Base-by-base conservation (phyloP, 92 coral and sea anemone genomes). In the Porites evermanni region DNA sequence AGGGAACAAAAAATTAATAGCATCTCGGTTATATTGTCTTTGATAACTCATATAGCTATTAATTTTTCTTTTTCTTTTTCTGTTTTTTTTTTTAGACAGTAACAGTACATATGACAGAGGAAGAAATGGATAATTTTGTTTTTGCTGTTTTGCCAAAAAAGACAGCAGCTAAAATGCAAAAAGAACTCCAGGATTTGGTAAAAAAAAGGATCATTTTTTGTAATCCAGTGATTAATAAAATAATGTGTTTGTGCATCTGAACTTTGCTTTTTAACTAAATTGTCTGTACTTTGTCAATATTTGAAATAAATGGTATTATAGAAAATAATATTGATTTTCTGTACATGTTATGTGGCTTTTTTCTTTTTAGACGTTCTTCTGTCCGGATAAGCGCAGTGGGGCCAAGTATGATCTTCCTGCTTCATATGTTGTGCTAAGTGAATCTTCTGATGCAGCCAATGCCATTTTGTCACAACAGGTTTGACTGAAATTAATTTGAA, bases 101-200 rank as follows among this genome's bases (percentile, higher is more conserved):
- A 12, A 97, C 99, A 70, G 97, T 97, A 38, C 98, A 95, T 58
- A 97, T 97, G 99, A 95, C 94, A 61, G 99, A 97, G 20, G 99
- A 97, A 53, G 99, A 97, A 80, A 97, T 97, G 99, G 99, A 97
- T 77, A 97, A 97, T 89, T 97, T 97, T 88, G 99, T 97, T 54
- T 89, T 97, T 95, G 98, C 98, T 64, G 89, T 97, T 24, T 90
- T 93, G 65, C 99, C 99, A 32, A 97, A 97, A 84, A 94, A 94
- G 78, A 97, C 98, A 38, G 99, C 94, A 66, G 88, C 91, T 13
- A 97, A 93, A 67, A 93, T 95, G 95, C 99, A 97, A 81, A 97
- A 95, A 80, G 99, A 97, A 83, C 91, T 97, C 74, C 93, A 93
- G 79, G 99, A 97, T 79, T 82, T 97, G 95, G 99, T 97, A 81